Conservation (phyloP, 1,140 invertebrate species). For the Leptopilina clavipes region DNA sequence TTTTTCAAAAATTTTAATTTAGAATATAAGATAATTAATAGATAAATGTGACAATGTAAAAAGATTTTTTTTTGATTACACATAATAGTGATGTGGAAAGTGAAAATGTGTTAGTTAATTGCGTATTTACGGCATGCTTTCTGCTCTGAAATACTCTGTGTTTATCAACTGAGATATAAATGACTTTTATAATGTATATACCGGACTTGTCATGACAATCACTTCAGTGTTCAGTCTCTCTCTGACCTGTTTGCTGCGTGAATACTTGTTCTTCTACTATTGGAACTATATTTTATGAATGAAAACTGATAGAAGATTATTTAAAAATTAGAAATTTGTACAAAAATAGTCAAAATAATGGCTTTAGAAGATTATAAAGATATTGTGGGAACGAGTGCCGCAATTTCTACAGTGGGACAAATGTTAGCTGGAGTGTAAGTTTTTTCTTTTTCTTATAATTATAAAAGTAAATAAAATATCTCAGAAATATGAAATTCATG, state of each 20-base stretch:
- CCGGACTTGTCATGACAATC: too few relatives aligned
- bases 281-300: too few relatives aligned
- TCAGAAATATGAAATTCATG: conserved; percentile 7
- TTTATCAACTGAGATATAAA: too few relatives aligned
- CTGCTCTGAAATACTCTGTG: too few relatives aligned
- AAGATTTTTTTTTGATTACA: background rate
- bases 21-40: too few relatives aligned
- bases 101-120: background rate
- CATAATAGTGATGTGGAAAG: background rate
- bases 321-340: background rate
- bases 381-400: conserved; percentile 66
- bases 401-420: conserved; percentile 68
- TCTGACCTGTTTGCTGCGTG: too few relatives aligned
- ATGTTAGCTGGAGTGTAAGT: conserved; percentile 73
- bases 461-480: background rate
- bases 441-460: conserved; percentile 11
- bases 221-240: too few relatives aligned
- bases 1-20: too few relatives aligned
- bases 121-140: too few relatives aligned
- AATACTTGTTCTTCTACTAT: too few relatives aligned
- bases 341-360: conserved; percentile 54
- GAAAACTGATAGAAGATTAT: background rate
- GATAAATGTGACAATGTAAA: background rate
- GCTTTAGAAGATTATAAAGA: conserved; percentile 71
- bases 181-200: too few relatives aligned